These are phyloP conservation scores for Aphelenchoides avenae DNA, from an alignment of 1,140 invertebrate species.

Conservation along the genomic window DNA sequence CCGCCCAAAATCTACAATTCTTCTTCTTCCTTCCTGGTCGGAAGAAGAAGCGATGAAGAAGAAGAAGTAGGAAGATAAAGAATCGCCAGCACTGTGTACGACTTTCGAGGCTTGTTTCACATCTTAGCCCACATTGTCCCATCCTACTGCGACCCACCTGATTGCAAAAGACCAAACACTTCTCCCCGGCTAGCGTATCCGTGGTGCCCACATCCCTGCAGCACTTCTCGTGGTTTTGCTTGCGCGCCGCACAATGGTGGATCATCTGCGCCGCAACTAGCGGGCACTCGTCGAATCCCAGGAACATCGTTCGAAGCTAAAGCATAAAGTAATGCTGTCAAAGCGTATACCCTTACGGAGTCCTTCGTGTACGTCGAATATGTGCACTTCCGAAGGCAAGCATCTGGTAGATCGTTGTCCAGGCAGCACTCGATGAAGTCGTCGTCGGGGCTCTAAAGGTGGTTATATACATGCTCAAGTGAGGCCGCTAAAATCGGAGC, in stretches of 20 bases:
- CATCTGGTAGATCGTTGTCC: slow-evolving; percentile 47
- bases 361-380: slow-evolving; percentile 46
- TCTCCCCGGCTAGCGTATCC: slow-evolving; percentile 43
- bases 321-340: slow-evolving; percentile 1
- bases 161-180: no score
- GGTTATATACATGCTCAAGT: no score
- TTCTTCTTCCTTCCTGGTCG: slow-evolving; percentile 45
- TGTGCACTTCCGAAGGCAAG: slow-evolving; percentile 42
- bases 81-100: not conserved
- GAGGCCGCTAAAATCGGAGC: no score
- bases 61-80: not conserved
- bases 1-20: no score
- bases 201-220: slow-evolving; percentile 42
- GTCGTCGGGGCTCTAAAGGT: slow-evolving; percentile 42
- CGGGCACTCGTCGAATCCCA: slow-evolving; percentile 36
- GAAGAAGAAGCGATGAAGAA: slow-evolving; percentile 37
- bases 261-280: slow-evolving; percentile 49
- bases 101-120: no score
- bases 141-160: no score
- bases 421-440: slow-evolving; percentile 45
- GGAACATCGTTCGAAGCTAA: slow-evolving; percentile 23
- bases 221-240: slow-evolving; percentile 33
- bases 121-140: no score
- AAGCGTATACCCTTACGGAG: not conserved
- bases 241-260: slow-evolving; percentile 52